A percentile compares a stretch with the other conserved stretches of the same genome.
Conservation (phyloP, 2,888 invertebrate species). For the Leptura quadrifasciata region DNA sequence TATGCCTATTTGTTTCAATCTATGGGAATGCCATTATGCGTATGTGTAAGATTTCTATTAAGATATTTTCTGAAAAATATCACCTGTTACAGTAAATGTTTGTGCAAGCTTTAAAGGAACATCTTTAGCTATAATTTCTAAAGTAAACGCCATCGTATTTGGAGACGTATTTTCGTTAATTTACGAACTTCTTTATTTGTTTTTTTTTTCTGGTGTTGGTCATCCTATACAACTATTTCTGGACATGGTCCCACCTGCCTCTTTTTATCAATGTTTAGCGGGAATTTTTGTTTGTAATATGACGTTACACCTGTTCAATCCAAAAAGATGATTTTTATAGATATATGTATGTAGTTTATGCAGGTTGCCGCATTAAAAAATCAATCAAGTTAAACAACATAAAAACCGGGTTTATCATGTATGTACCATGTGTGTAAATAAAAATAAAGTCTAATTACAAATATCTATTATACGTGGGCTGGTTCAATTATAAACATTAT, state of each 20-base stretch:
- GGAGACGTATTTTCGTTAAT: constrained; percentile 39
- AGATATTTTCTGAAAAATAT: constrained; percentile 27
- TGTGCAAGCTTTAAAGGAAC: constrained; percentile 25
- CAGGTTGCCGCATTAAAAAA: constrained; percentile 28
- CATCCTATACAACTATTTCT: constrained; percentile 29
- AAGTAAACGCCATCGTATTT: constrained; percentile 35
- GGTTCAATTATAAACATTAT: neutral
- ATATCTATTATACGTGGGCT: constrained; percentile 25
- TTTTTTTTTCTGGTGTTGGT: constrained; percentile 34
- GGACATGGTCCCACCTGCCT: constrained; percentile 36
- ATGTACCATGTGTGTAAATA: constrained; percentile 26
- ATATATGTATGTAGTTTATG: constrained; percentile 24
- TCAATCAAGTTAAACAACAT: constrained; percentile 35
- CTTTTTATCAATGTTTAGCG: constrained; percentile 37
- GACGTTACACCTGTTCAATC: constrained; percentile 29
- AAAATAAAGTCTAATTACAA: constrained; percentile 32
- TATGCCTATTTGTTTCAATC: neutral
- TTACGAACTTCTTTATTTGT: constrained; percentile 34
- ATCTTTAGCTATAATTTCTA: constrained; percentile 38
- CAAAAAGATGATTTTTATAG: constrained; percentile 36
- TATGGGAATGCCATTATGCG: constrained; percentile 4
- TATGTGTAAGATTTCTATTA: constrained; percentile 21
- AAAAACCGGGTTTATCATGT: constrained; percentile 24
- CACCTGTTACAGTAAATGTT: constrained; percentile 31
- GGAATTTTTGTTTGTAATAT: constrained; percentile 32